These are phyloP conservation scores for Crotophaga sulcirostris DNA, from an alignment of 2,113 vertebrate genomes.

Conservation along the genomic window DNA sequence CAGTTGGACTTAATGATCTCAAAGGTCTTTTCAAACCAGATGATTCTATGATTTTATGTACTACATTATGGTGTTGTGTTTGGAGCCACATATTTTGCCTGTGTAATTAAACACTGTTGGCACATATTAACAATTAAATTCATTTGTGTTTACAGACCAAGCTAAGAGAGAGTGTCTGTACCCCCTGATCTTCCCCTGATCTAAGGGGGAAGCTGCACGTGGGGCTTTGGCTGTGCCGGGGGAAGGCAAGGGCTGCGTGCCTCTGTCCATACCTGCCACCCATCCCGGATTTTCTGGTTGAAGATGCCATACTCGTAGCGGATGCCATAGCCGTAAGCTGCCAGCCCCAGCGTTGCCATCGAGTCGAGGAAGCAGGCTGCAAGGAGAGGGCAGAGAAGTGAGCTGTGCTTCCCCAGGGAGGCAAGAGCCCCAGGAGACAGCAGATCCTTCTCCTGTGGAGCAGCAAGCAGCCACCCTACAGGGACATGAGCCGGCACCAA, in stretches of 20 bases:
- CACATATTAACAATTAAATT: no score
- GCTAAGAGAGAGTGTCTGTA: neutral
- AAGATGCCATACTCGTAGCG: constrained; percentile 98
- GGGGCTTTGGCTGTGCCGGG: accelerated
- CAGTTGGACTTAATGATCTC: no score
- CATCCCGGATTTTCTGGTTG: constrained; percentile 94
- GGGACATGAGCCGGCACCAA: neutral
- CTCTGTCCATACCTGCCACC: constrained; percentile 88
- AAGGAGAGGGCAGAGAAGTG: neutral
- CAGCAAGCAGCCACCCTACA: neutral
- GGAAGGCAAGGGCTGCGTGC: accelerated
- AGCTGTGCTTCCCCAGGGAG: neutral
- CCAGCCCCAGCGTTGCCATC: constrained; percentile 94
- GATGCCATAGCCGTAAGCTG: constrained; percentile 95
- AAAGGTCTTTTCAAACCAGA: no score
- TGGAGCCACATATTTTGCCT: no score
- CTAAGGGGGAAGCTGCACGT: accelerated
- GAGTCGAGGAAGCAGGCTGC: constrained; percentile 96
- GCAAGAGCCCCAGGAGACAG: neutral
- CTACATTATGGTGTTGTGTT: no score
- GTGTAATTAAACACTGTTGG: no score
- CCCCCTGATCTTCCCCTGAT: accelerated
- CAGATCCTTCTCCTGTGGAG: neutral
- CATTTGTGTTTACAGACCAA: no score
- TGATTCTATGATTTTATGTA: no score